Percentiles rank a stretch among this genome's conserved stretches.
phyloP scores from a whole-genome alignment of 2,113 vertebrate genomes.

The Sialia sialis region DNA sequence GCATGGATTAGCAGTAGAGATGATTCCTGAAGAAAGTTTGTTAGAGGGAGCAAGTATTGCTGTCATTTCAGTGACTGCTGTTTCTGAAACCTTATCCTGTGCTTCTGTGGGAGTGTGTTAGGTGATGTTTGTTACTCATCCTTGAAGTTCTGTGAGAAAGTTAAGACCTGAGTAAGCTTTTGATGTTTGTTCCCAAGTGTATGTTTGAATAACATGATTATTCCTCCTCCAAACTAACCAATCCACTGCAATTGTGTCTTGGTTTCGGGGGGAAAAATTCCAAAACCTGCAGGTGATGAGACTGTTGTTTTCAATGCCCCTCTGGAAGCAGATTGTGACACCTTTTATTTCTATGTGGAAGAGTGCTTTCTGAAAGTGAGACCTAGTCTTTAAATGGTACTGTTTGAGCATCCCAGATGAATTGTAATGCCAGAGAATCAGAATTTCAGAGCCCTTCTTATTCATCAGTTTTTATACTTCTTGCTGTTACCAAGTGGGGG shows the following conservation, averaged over 20 bases:
- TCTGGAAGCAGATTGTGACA: neutral
- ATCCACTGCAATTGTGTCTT: neutral
- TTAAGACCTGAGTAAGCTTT: slow-evolving; percentile 1
- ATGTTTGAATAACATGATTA: neutral
- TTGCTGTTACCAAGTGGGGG: neutral
- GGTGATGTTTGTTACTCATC: slow-evolving; percentile 16
- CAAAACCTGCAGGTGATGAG: neutral
- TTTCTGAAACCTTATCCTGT: neutral
- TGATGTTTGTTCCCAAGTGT: neutral
- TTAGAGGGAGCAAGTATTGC: neutral
- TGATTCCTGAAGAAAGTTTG: neutral
- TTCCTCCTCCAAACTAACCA: neutral
- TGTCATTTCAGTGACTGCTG: neutral
- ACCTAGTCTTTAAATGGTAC: neutral
- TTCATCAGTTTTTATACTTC: neutral
- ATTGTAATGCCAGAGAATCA: neutral
- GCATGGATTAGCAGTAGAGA: neutral
- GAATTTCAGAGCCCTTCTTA: neutral
- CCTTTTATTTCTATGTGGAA: neutral
- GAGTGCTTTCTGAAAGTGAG: neutral
- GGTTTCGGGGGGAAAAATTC: neutral
- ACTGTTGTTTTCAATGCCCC: neutral
- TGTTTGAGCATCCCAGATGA: neutral
- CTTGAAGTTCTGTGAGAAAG: slow-evolving; percentile 9
- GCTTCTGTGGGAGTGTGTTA: neutral